Percentiles rank a stretch among this genome's conserved stretches.
phyloP scores from a whole-genome alignment of 1,140 invertebrate species.

The Sesamia nonagrioides region DNA sequence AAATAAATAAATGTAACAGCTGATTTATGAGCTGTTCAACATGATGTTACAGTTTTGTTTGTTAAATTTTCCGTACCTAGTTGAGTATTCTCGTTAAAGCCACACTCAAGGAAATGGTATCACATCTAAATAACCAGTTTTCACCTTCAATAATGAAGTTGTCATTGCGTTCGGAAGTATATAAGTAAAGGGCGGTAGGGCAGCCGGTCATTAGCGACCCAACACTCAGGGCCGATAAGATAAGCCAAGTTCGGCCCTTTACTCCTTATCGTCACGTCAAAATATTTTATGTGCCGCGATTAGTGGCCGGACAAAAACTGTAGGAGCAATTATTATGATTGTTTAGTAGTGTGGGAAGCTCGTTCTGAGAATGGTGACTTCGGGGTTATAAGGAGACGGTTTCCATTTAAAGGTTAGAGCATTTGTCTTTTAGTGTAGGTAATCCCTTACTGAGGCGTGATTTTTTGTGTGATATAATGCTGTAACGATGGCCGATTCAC shows the following conservation, averaged over 20 bases:
- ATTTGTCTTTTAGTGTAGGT: constrained; percentile 20
- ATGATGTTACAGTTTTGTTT: too few species aligned
- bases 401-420: constrained; percentile 19
- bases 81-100: neutral
- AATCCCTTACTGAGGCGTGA: constrained; percentile 18
- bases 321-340: constrained; percentile 67
- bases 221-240: constrained; percentile 75
- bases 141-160: constrained; percentile 64
- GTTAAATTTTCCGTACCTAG: too few species aligned
- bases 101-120: neutral
- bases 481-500: neutral
- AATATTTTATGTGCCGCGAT: constrained; percentile 78
- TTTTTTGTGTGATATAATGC: constrained; percentile 35
- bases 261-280: constrained; percentile 76
- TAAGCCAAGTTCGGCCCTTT: constrained; percentile 74
- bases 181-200: constrained; percentile 61
- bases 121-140: constrained; percentile 29
- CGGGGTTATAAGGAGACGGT: constrained; percentile 3
- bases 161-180: constrained; percentile 64
- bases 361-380: constrained; percentile 19
- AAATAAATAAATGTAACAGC: neutral
- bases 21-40: neutral
- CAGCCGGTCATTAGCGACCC: constrained; percentile 72
- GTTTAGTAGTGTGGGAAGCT: constrained; percentile 59
- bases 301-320: constrained; percentile 58